Base-by-base conservation (phyloP, 2,113 vertebrate genomes). In the Thunnus thynnus region DNA sequence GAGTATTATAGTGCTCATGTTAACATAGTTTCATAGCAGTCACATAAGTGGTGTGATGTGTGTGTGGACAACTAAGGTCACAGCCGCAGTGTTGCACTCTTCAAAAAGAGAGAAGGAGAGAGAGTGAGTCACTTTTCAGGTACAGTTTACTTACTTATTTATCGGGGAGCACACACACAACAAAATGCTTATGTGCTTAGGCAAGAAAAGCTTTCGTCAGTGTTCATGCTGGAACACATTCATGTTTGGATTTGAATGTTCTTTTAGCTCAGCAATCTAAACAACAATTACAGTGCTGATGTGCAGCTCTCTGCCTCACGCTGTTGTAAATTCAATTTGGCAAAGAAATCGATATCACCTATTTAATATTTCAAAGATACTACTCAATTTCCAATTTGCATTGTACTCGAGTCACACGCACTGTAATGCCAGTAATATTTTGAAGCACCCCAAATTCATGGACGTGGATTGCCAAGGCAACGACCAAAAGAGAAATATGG, bases 211-310 rank as follows among this genome's bases (percentile, higher is more conserved):
- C 69, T 69, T 67, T 65, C 10, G 4, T 81, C 75, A 13, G 46
- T 67, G 58, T 73, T 82, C 60, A n/a, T 65, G 76, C 72, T 62
- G 41, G 47, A 77, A 62, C 62, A 55, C 69, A 64, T 77, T 78
- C 76, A n/a, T 86, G 83, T 78, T 70, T 72, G 65, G 54, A 69
- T 80, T 55, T 72, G 30, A 83, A 83, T 73, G 48, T 66, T 74
- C 48, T 54, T 69, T 78, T 20, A 36, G 58, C 83, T 87, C 77
- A 60, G 82, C 75, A 68, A 36, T 81, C 20, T 57, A 61, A 78
- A 76, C 69, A 72, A 71, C 81, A 76, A 30, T 41, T 77, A n/a
- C 56, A 41, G 25, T 72, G 44, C 72, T 88, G 69, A 86, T 20
- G 25, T 79, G 79, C 74, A 65, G 16, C 74, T 87, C 57, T 63